phyloP scores from a whole-genome alignment of 2,113 vertebrate genomes.

The Proteles cristata region DNA sequence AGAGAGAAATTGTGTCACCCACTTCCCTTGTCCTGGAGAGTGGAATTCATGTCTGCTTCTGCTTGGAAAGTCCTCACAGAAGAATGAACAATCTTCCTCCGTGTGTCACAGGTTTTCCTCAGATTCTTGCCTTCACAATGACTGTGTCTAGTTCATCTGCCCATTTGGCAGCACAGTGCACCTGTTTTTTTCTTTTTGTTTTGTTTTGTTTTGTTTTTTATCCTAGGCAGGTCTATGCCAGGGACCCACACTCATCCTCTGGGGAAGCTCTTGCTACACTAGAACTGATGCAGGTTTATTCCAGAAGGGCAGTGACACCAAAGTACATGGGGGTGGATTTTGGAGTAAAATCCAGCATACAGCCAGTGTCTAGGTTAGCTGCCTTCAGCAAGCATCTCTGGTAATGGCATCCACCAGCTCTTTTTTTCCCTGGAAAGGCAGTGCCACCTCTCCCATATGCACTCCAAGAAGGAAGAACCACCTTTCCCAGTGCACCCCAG shows the following conservation, averaged over 20 bases:
- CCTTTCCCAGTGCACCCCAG: neutral
- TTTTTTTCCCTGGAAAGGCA: neutral
- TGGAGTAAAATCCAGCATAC: neutral
- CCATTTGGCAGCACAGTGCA: neutral
- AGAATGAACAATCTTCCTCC: neutral
- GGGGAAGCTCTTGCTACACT: neutral
- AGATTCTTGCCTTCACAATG: neutral
- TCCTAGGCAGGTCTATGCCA: neutral
- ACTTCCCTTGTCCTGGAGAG: neutral
- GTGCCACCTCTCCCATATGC: neutral
- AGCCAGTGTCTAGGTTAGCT: neutral
- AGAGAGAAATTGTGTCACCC: neutral
- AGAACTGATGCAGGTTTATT: neutral
- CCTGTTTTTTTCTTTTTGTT: neutral
- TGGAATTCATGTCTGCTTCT: neutral
- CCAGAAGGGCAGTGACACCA: neutral
- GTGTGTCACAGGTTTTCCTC: neutral
- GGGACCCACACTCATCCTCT: neutral
- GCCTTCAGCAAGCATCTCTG: neutral
- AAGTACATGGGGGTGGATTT: neutral
- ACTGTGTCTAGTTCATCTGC: neutral
- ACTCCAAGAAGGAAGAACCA: neutral
- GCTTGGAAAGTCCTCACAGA: neutral
- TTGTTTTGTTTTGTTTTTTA: neutral
- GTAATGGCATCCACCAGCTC: neutral